Percentiles rank a stretch among this genome's conserved stretches.
Conservation (phyloP, 2,888 invertebrate genomes). For the Harmothoe impar region DNA sequence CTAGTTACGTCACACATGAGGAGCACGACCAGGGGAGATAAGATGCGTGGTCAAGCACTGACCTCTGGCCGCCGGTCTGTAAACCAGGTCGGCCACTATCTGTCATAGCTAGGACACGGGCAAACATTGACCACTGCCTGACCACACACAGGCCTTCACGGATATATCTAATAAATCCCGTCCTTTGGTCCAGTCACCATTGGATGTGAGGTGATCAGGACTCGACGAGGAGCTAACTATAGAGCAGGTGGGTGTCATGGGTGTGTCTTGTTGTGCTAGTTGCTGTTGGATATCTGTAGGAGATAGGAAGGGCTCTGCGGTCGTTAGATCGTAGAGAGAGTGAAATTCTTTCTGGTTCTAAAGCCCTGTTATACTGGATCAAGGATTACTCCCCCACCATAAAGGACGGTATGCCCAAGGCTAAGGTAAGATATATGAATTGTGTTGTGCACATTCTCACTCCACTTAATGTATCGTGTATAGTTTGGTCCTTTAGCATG, state of each 20-base stretch:
- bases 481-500: too few species aligned
- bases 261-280: neutral
- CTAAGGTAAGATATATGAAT: neutral
- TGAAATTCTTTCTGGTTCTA: neutral
- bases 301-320: too few species aligned
- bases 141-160: neutral
- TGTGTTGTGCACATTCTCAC: neutral
- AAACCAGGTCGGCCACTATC: neutral
- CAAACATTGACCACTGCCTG: slow-evolving; percentile 30
- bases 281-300: too few species aligned
- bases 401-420: neutral
- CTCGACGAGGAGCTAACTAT: neutral
- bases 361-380: neutral
- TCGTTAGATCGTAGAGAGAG: too few species aligned
- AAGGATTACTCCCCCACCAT: neutral
- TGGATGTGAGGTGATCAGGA: neutral
- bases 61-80: neutral
- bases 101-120: neutral
- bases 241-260: neutral
- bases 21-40: neutral
- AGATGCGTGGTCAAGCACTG: neutral
- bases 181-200: neutral
- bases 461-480: too few species aligned
- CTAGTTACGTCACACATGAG: neutral
- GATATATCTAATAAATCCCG: slow-evolving; percentile 27